A percentile compares a stretch with the other conserved stretches of the same genome.
Evolutionary conservation across 2,888 invertebrate genomes (phyloP).

Genomic region (Silvanus unidentatus): DNA sequence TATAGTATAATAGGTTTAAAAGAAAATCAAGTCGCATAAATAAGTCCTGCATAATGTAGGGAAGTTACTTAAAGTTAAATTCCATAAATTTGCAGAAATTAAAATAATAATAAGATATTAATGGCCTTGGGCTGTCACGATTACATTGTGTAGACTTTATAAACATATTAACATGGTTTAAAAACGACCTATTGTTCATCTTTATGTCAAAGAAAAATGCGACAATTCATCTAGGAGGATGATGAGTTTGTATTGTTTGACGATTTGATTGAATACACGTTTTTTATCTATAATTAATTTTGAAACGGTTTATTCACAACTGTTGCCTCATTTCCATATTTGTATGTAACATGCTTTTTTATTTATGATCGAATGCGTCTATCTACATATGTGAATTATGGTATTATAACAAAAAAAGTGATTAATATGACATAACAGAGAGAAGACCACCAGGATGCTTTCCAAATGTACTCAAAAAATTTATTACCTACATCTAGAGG

Average conservation of each 20-base stretch:
- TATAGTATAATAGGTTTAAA: conserved; percentile 5
- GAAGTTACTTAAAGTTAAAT: conserved; percentile 28
- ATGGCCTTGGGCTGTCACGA: conserved; percentile 36
- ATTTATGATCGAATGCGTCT: neutral
- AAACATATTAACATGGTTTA: conserved; percentile 31
- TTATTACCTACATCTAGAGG: too few relatives aligned
- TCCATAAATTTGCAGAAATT: conserved; percentile 37
- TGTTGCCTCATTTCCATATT: neutral
- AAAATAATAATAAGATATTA: conserved; percentile 35
- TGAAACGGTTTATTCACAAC: conserved; percentile 3
- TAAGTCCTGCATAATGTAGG: conserved; percentile 11
- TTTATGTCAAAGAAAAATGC: conserved; percentile 8
- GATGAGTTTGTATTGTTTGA: neutral
- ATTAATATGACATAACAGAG: neutral
- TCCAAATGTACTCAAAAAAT: too few relatives aligned
- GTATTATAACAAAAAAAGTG: neutral
- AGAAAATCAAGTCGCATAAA: conserved; percentile 13
- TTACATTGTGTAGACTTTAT: conserved; percentile 38
- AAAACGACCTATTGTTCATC: conserved; percentile 11
- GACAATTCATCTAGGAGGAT: conserved; percentile 6
- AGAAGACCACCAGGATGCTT: neutral
- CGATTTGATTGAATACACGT: conserved; percentile 5
- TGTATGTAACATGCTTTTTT: neutral
- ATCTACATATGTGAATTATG: neutral
- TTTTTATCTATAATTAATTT: conserved; percentile 2